Evolutionary conservation across 2,888 invertebrate species (phyloP), one percentile per base, ranked within the genome.

Genomic region (Byasa hedistus): DNA sequence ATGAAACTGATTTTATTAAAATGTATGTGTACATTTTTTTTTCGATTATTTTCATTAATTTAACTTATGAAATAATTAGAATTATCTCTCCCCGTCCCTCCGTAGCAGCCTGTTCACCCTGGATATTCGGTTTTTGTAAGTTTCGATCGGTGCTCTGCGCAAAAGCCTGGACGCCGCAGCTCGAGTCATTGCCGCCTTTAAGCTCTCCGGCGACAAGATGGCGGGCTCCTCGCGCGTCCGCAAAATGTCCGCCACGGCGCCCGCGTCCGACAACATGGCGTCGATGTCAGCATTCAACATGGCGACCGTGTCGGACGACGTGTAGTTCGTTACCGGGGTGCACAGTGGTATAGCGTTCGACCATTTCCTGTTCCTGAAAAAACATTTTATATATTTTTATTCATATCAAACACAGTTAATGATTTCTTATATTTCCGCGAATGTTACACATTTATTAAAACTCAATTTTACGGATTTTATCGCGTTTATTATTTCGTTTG

Each of bases 341-440:
- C 97, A 97, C 8, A 95, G 95, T 0, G 97, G 97, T 71, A 97
- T 96, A 1, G 96, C 95, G 78, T 95, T 96, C 0, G 96, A 96
- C 97, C 97, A 97, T 89, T 96, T 96, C 70, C 96, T 96, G 81
- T 95, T 96, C 76, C 95, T 95, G 81, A 65, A 72, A 69, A 60
- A 51, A 51, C 7, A 51, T 51, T 15, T 8, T 51, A 3, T 21
- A 15, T 51, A 1, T 51, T 21, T 39, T 12, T 15, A 15, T 39
- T 3, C 15, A 15, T 12, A 39, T 39, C 12, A 15, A 39, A 15
- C 3, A 39, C 12, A 39, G 15, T 39, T 36, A 36, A n/a, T n/a
- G n/a, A n/a, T n/a, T n/a, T n/a, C n/a, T n/a, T n/a, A n/a, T n/a
- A n/a, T n/a, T n/a, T n/a, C n/a, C n/a, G n/a, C n/a, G n/a, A n/a